Percentiles rank a stretch among this genome's conserved stretches.
Evolutionary conservation across 1,140 invertebrate species (phyloP).

Genomic region (Drosophila pruinosa): DNA sequence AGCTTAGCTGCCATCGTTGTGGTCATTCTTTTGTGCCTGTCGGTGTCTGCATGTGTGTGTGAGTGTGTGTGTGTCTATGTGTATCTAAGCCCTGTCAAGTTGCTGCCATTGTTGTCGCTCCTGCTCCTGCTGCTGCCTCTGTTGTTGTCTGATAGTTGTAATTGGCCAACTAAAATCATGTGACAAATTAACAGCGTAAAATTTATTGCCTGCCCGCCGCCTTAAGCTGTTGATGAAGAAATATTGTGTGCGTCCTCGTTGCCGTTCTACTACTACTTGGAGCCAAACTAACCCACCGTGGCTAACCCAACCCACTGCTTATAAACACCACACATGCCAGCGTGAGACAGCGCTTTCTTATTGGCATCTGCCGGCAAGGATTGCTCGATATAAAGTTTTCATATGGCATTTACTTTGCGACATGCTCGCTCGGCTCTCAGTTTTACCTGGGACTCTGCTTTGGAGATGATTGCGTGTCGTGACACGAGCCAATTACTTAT

Average conservation of each 20-base stretch:
- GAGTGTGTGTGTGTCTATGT: slow-evolving; percentile 2
- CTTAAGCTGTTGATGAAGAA: slow-evolving; percentile 81
- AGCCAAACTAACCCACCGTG: not conserved
- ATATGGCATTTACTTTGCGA: not conserved
- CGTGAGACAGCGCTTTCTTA: slow-evolving; percentile 69
- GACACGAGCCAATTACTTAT: not conserved
- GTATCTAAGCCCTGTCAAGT: slow-evolving; percentile 29
- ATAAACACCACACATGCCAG: slow-evolving; percentile 1
- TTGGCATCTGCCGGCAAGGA: slow-evolving; percentile 36
- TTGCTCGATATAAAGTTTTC: slow-evolving; percentile 13
- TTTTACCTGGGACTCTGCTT: not conserved
- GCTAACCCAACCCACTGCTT: not conserved
- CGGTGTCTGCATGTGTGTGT: not conserved
- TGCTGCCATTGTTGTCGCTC: slow-evolving; percentile 58
- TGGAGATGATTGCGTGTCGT: not conserved
- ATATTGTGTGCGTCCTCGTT: slow-evolving; percentile 57
- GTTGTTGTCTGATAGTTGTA: slow-evolving; percentile 77
- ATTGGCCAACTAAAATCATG: slow-evolving; percentile 81
- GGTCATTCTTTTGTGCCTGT: slow-evolving; percentile 24
- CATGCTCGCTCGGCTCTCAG: not conserved
- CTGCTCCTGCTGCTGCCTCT: slow-evolving; percentile 23
- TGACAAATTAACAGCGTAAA: slow-evolving; percentile 81
- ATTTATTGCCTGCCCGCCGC: slow-evolving; percentile 79
- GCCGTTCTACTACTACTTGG: not conserved
- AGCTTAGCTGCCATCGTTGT: slow-evolving; percentile 60